Conservation (phyloP, 2,888 invertebrate species). For the Acleris laterana region DNA sequence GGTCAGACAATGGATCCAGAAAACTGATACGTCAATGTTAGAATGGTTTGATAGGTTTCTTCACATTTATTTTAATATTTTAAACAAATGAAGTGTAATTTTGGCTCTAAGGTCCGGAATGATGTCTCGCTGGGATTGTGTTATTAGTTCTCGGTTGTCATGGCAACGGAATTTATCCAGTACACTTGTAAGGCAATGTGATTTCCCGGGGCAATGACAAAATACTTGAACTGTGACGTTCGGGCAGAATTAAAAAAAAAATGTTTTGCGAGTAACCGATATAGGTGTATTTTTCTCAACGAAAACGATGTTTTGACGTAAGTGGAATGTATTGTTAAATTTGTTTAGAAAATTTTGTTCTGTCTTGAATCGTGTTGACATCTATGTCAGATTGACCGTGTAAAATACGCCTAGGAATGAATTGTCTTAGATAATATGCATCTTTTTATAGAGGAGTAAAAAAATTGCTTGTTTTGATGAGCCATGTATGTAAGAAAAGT, state of each 20-base stretch:
- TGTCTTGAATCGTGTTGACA: background rate
- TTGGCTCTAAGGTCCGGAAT: too few relatives aligned
- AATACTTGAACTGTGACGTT: too few relatives aligned
- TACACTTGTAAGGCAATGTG: too few relatives aligned
- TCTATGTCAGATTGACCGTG: background rate
- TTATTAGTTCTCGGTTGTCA: background rate
- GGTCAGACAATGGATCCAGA: too few relatives aligned
- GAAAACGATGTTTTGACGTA: constrained; percentile 10
- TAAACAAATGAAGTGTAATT: too few relatives aligned
- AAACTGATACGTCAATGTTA: too few relatives aligned
- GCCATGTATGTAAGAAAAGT: background rate
- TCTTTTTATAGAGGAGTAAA: background rate
- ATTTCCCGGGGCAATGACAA: too few relatives aligned
- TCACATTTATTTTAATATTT: too few relatives aligned
- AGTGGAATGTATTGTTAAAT: constrained; percentile 15
- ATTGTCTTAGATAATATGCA: background rate
- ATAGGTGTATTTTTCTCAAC: constrained; percentile 4
- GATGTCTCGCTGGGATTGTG: too few relatives aligned
- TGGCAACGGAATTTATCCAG: background rate
- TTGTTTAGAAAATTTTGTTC: constrained; percentile 10
- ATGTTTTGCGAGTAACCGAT: background rate
- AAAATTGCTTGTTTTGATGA: constrained; percentile 3
- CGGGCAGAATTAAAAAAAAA: too few relatives aligned
- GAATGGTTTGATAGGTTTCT: too few relatives aligned
- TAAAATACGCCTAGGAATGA: background rate